phyloP scores from a whole-genome alignment of 2,888 invertebrate genomes.

The Agrotis segetum region DNA sequence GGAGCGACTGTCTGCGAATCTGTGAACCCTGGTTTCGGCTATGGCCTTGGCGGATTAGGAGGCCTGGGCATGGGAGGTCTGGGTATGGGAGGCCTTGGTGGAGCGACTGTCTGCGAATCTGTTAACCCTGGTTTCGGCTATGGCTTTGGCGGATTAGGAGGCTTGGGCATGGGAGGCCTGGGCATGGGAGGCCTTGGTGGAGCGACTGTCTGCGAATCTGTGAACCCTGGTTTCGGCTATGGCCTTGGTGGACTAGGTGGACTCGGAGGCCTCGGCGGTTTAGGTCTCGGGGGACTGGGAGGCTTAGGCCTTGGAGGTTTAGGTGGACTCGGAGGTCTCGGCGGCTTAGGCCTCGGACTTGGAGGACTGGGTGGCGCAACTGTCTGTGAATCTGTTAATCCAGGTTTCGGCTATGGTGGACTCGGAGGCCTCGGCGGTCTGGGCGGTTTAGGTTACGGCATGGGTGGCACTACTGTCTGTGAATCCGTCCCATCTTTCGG shows the following conservation, averaged over 20 bases:
- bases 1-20: conserved; percentile 61
- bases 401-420: conserved; percentile 28
- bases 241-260: conserved; percentile 15
- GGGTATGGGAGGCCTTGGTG: conserved; percentile 2
- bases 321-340: conserved; percentile 2
- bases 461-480: conserved; percentile 33
- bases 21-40: conserved; percentile 16
- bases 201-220: conserved; percentile 43
- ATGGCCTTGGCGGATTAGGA: conserved; percentile 10
- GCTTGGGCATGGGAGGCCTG: neutral
- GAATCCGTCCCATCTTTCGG: conserved; percentile 38
- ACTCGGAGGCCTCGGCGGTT: conserved; percentile 2
- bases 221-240: conserved; percentile 28
- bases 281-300: neutral
- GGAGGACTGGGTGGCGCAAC: conserved; percentile 35
- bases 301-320: conserved; percentile 24
- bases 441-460: conserved; percentile 48
- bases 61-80: too few relatives aligned
- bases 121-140: neutral
- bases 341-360: conserved; percentile 6
- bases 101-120: conserved; percentile 42
- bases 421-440: conserved; percentile 22
- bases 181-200: conserved; percentile 25
- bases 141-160: neutral
- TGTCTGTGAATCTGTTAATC: conserved; percentile 36